Evolutionary conservation across 2,113 vertebrate genomes (phyloP).

Genomic region (Australoheros scitulus): DNA sequence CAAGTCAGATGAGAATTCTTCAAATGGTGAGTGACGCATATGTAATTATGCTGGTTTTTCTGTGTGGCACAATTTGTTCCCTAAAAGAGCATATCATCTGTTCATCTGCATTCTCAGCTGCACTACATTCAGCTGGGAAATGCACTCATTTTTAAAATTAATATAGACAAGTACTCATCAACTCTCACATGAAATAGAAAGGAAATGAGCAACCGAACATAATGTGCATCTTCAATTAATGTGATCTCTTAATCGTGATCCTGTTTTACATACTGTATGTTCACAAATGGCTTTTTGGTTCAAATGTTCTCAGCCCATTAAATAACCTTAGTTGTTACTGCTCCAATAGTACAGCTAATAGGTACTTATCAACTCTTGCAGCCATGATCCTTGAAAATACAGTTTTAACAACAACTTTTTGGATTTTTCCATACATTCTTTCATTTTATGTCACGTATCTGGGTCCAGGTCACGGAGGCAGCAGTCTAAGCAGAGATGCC

Average conservation of each 20-base stretch:
- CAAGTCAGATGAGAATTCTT: neutral
- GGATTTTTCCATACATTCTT: no score
- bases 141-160: neutral
- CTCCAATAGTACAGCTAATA: neutral
- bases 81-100: neutral
- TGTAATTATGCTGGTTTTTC: neutral
- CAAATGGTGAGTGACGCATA: neutral
- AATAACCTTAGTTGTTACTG: neutral
- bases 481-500: neutral
- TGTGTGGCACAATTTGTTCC: neutral
- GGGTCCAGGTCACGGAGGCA: neutral
- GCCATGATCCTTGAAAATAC: neutral
- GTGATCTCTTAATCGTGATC: neutral
- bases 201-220: neutral
- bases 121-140: neutral
- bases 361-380: neutral
- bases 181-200: neutral
- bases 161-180: neutral
- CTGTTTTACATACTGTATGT: neutral
- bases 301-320: neutral
- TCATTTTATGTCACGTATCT: no score
- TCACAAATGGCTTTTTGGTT: neutral
- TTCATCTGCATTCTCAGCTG: no score
- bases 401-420: no score
- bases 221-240: neutral